Evolutionary conservation across 2,797 vertebrate species (phyloP), one percentile per base, ranked within the genome.

Genomic region (Trachops cirrhosus): DNA sequence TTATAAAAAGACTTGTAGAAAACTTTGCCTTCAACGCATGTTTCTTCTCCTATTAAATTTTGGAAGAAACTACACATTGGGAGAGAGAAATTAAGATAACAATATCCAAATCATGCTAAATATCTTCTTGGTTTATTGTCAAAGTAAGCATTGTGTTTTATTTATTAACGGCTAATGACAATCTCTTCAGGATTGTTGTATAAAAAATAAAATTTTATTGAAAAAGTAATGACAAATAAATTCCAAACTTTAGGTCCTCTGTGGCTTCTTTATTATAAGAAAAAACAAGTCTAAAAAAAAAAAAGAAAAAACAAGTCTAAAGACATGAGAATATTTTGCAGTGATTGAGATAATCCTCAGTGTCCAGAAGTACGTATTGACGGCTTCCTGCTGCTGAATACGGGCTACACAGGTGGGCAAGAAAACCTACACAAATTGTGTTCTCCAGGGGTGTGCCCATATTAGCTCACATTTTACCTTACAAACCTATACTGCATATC

Each of bases 191-290:
- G 44, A 84, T 74, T 86, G 79, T 59, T 96, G 75, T 97, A 94
- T 48, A 93, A 96, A 87, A 97, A 93, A 95, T 93, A 64, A 1
- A 77, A n/a, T 93, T 96, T 90, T 86, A 92, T 15, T 57, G 5
- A 96, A 92, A n/a, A 1, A 0, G 48, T 67, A 41, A 50, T 73
- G 93, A 87, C 89, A 94, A 11, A 5, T 29, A 41, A 88, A 24
- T 70, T 75, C 95, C 67, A 29, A 82, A 67, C 0, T 83, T 67
- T 32, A 88, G 22, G 6, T 34, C 74, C 39, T 70, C 75, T 41
- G 18, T 32, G 15, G 24, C 9, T 18, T 64, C 21, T 39, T 82
- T 74, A 68, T 21, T 10, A 70, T 8, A 37, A 73, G 12, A 77
- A 77, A 93, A 82, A 44, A 9, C n/a, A 59, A 74, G 21, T 62